Percentiles rank a stretch among this genome's conserved stretches.
Conservation (phyloP, 2,113 vertebrate species). For the Phyllopteryx taeniolatus region DNA sequence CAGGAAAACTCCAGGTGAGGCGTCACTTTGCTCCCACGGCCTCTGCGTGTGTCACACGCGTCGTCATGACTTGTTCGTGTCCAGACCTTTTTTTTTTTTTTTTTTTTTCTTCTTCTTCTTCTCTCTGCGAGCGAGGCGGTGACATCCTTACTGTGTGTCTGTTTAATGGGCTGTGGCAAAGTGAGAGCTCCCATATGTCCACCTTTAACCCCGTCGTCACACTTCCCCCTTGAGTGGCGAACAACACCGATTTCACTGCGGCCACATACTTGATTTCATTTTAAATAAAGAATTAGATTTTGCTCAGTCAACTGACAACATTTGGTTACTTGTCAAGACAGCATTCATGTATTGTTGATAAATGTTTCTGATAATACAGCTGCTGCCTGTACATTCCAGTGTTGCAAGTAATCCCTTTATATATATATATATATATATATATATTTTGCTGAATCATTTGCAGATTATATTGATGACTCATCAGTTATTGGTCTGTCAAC, state of each 20-base stretch:
- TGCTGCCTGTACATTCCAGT: neutral
- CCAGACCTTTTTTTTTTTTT: neutral
- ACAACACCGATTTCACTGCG: neutral
- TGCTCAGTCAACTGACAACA: no score
- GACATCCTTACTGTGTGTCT: slow-evolving; percentile 21
- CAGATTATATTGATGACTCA: neutral
- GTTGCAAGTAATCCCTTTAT: neutral
- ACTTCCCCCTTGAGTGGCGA: slow-evolving; percentile 12
- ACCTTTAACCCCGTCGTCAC: slow-evolving; percentile 32
- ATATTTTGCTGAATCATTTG: neutral
- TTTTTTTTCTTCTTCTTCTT: no score
- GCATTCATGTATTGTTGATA: neutral
- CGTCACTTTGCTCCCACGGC: slow-evolving; percentile 10
- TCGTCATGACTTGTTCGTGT: slow-evolving; percentile 20
- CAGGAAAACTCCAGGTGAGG: slow-evolving; percentile 85
- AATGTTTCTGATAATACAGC: neutral
- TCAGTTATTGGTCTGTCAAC: neutral
- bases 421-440: neutral
- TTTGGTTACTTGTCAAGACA: neutral
- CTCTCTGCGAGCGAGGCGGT: slow-evolving; percentile 9
- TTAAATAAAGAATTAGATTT: neutral
- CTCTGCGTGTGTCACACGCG: slow-evolving; percentile 10
- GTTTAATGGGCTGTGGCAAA: slow-evolving; percentile 19
- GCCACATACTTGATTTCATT: neutral
- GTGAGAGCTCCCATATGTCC: slow-evolving; percentile 27